phyloP scores from a whole-genome alignment of 2,113 vertebrate genomes.

The Zapornia atra region DNA sequence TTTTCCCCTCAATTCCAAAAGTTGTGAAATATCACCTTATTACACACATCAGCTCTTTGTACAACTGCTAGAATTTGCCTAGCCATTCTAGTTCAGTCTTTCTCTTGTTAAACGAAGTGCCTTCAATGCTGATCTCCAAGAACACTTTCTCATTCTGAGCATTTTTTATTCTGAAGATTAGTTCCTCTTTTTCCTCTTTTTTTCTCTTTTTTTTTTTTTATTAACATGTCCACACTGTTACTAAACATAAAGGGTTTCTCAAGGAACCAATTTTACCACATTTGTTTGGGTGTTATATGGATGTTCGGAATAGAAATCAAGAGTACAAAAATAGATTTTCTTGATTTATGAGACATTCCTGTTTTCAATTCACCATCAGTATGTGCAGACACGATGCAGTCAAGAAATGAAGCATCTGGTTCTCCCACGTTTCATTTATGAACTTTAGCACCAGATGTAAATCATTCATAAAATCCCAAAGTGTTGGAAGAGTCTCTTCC shows the following conservation, averaged over 20 bases:
- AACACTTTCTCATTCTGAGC: not conserved
- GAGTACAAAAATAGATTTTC: conserved; percentile 74
- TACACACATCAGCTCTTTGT: not conserved
- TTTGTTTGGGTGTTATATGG: conserved; percentile 72
- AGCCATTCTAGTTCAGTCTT: not conserved
- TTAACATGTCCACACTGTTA: conserved; percentile 63
- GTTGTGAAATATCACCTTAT: not conserved
- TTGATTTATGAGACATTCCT: conserved; percentile 77
- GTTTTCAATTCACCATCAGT: conserved; percentile 77
- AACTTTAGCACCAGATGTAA: conserved; percentile 84
- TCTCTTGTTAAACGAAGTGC: not conserved
- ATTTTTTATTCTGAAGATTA: not conserved
- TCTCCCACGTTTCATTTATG: conserved; percentile 76
- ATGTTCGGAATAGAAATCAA: conserved; percentile 76
- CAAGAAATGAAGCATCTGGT: conserved; percentile 80
- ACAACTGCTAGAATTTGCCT: not conserved
- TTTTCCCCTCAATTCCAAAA: not conserved
- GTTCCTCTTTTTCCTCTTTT: not conserved
- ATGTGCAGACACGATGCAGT: conserved; percentile 73
- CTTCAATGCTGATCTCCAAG: not conserved
- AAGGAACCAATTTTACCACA: conserved; percentile 68
- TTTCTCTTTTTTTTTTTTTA: not conserved
- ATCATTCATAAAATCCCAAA: conserved; percentile 80
- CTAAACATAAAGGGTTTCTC: conserved; percentile 72
- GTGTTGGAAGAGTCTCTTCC: conserved; percentile 70